Base-by-base conservation (phyloP, 2,888 invertebrate genomes). In the Eristalis intricaria region DNA sequence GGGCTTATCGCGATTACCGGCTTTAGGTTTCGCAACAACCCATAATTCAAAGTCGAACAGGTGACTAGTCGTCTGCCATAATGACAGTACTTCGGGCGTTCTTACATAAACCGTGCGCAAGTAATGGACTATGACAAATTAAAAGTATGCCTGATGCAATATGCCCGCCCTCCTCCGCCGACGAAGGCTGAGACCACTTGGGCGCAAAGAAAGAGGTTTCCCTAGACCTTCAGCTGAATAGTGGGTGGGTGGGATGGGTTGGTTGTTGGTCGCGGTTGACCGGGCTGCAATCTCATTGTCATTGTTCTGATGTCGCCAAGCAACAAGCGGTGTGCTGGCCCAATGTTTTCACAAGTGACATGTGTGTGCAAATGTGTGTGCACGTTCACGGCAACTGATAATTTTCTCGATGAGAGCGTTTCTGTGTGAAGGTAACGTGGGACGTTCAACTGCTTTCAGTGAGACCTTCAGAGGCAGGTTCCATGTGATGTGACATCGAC, bases 341-440 rank as follows among this genome's bases (percentile, higher is more conserved):
- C 64, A 81, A 68, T 73, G 71, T 74, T 35, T 64, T 66, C 68
- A 73, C 80, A 80, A 65, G 80, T 80, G 35, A 74, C 78, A 82
- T 82, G 73, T 73, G 82, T 85, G 32, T 26, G 26, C 26, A 26
- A 26, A 26, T 2, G 26, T 32, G 65, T 77, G 38, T 58, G 60
- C 69, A 78, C 68, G 60, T 65, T 63, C 63, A 50, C n/a, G 19
- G 69, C 70, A 84, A 50, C 77, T 73, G 90, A 89, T 90, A 90
- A 92, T 92, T 92, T 92, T 91, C 91, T 86, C 90, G 90, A 90
- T 91, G 91, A 92, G 89, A 91, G 91, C 90, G 90, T 91, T 92
- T 92, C 91, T 91, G 90, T 92, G 92, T 92, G 92, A 92, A 92
- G 92, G 92, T 92, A 92, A 90, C 90, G 85, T 75, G 70, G 83